These are phyloP conservation scores for Notothenia rossii DNA, from an alignment of 2,113 vertebrate species.

Conservation along the genomic window DNA sequence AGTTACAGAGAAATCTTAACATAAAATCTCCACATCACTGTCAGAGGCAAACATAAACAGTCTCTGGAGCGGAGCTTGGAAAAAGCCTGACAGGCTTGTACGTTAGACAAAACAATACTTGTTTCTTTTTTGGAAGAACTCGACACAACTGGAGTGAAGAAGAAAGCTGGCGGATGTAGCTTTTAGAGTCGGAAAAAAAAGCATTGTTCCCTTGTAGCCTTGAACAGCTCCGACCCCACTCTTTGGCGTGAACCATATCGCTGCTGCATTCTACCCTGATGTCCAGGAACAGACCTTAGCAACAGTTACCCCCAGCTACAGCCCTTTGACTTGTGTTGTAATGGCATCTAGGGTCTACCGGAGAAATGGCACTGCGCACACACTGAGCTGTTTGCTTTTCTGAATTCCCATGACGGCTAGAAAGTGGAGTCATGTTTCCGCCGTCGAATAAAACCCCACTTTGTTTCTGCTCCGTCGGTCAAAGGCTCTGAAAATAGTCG, in stretches of 20 bases:
- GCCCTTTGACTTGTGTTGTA: slow-evolving; percentile 79
- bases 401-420: slow-evolving; percentile 84
- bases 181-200: slow-evolving; percentile 22
- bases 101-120: slow-evolving; percentile 60
- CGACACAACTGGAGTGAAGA: slow-evolving; percentile 37
- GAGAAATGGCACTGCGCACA: slow-evolving; percentile 80
- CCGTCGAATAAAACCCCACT: slow-evolving; percentile 80
- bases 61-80: slow-evolving; percentile 54
- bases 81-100: slow-evolving; percentile 37
- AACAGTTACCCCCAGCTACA: slow-evolving; percentile 84
- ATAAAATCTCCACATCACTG: slow-evolving; percentile 46
- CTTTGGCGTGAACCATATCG: slow-evolving; percentile 60
- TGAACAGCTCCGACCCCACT: slow-evolving; percentile 41
- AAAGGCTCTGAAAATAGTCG: slow-evolving; percentile 82
- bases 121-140: slow-evolving; percentile 49
- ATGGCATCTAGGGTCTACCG: slow-evolving; percentile 83
- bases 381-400: slow-evolving; percentile 85
- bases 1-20: slow-evolving; percentile 46
- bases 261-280: slow-evolving; percentile 73
- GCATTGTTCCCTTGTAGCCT: slow-evolving; percentile 46
- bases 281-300: slow-evolving; percentile 79
- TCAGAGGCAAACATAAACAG: slow-evolving; percentile 66
- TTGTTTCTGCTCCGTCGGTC: slow-evolving; percentile 79
- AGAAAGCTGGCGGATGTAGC: slow-evolving; percentile 53
- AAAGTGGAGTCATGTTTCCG: slow-evolving; percentile 82